phyloP scores from a whole-genome alignment of 2,888 invertebrate species.

The Hofmannophila pseudospretella region DNA sequence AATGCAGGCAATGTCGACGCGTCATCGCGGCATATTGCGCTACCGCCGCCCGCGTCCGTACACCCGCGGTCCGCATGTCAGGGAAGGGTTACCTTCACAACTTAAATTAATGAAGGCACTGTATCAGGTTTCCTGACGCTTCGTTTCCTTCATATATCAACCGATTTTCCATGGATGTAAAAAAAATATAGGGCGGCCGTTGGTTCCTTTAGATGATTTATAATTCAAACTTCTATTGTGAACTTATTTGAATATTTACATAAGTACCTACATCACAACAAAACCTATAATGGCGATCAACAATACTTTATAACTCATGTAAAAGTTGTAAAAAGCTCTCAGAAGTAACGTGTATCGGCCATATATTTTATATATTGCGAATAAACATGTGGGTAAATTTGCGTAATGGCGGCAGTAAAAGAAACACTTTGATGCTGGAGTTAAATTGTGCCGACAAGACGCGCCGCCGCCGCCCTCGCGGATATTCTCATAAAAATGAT shows the following conservation, averaged over 20 bases:
- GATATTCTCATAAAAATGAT: conserved; percentile 40
- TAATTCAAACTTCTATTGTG: too few relatives aligned
- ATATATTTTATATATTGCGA: conserved; percentile 72
- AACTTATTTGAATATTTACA: conserved; percentile 7
- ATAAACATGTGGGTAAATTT: conserved; percentile 77
- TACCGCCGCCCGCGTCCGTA: conserved; percentile 20
- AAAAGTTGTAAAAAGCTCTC: conserved; percentile 12
- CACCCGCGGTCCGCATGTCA: background rate
- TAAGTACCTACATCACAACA: too few relatives aligned
- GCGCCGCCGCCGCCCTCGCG: conserved; percentile 19
- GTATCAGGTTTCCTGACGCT: conserved; percentile 22
- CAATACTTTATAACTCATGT: conserved; percentile 14
- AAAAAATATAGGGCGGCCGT: too few relatives aligned
- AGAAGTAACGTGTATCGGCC: conserved; percentile 32
- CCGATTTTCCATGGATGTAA: too few relatives aligned
- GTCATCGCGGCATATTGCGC: conserved; percentile 70
- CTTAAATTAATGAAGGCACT: conserved; percentile 52
- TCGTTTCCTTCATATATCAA: conserved; percentile 21
- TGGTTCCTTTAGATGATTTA: too few relatives aligned
- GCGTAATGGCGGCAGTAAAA: conserved; percentile 69
- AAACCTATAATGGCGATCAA: too few relatives aligned
- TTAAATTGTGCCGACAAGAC: conserved; percentile 22
- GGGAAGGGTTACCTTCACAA: conserved; percentile 48
- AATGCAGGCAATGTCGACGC: conserved; percentile 72
- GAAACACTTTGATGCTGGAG: conserved; percentile 30